These are phyloP conservation scores for Apus apus DNA, from an alignment of 2,113 vertebrate species.

Conservation along the genomic window DNA sequence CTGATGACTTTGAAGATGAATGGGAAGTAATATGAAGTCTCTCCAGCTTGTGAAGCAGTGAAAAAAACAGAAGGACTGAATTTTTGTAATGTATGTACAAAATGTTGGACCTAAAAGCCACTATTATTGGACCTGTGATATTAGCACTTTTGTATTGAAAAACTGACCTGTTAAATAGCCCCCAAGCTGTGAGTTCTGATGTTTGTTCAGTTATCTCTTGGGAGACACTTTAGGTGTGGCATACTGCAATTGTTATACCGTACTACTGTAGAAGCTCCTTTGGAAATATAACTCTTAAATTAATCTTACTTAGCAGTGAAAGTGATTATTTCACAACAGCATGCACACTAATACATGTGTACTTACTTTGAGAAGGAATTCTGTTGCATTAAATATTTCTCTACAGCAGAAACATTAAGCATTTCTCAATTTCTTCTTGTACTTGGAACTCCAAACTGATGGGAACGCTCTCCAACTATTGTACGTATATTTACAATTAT, in stretches of 20 bases:
- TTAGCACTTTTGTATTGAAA: conserved; percentile 38
- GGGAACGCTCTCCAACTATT: background rate
- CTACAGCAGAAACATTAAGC: conserved; percentile 28
- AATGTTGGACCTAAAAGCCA: conserved; percentile 24
- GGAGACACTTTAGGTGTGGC: conserved; percentile 43
- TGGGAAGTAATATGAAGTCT: conserved; percentile 94
- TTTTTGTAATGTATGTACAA: conserved; percentile 6
- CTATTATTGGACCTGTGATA: background rate
- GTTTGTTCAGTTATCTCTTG: conserved; percentile 40
- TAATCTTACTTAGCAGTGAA: conserved; percentile 20
- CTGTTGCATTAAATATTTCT: conserved; percentile 67
- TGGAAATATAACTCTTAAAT: conserved; percentile 34
- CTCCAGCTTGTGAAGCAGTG: background rate
- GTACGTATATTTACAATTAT: background rate
- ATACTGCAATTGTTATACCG: background rate
- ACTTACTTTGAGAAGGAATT: conserved; percentile 43
- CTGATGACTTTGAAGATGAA: conserved; percentile 92
- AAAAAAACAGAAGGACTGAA: background rate
- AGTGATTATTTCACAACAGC: conserved; percentile 34
- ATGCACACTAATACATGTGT: conserved; percentile 23
- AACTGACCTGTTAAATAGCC: conserved; percentile 2
- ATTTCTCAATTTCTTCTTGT: conserved; percentile 59
- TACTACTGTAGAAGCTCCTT: conserved; percentile 29
- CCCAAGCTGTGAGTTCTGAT: conserved; percentile 41
- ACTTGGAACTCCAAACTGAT: conserved; percentile 9